These are phyloP conservation scores for Ailurus styani DNA, from an alignment of 2,113 vertebrate species.

Conservation along the genomic window DNA sequence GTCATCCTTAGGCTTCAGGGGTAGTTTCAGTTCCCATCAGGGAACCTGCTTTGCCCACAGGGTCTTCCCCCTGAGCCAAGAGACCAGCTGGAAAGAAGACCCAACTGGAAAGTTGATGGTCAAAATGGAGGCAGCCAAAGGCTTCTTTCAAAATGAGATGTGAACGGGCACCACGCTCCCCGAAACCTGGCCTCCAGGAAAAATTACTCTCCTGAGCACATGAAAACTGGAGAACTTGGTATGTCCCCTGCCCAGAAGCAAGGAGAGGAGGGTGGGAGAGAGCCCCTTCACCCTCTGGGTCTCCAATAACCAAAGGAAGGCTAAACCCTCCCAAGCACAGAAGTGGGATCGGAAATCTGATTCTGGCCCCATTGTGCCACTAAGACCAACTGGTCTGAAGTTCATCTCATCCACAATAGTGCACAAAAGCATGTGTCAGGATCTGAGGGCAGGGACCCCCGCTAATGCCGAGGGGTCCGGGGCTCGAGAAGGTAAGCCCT, in stretches of 20 bases:
- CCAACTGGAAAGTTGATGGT: neutral
- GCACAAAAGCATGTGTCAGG: fast-evolving
- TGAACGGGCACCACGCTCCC: fast-evolving
- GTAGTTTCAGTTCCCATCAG: neutral
- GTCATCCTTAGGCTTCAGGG: fast-evolving
- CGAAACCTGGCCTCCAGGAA: neutral
- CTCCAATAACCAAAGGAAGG: fast-evolving
- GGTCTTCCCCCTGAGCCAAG: neutral
- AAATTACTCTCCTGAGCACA: neutral
- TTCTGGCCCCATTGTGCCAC: fast-evolving
- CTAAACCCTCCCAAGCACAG: neutral
- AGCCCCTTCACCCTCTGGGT: neutral
- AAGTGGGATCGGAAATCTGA: fast-evolving
- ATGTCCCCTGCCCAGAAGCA: fast-evolving
- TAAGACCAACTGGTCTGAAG: too few species aligned
- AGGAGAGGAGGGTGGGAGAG: neutral
- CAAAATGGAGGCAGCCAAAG: neutral
- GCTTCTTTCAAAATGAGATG: neutral
- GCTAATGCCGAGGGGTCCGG: fast-evolving
- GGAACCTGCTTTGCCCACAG: neutral
- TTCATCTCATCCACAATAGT: fast-evolving
- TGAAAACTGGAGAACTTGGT: fast-evolving
- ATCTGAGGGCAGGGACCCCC: fast-evolving
- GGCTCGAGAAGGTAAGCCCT: neutral
- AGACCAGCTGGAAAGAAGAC: neutral